These are phyloP conservation scores for Lochmaea capreae DNA, from an alignment of 2,888 invertebrate species.

Conservation along the genomic window DNA sequence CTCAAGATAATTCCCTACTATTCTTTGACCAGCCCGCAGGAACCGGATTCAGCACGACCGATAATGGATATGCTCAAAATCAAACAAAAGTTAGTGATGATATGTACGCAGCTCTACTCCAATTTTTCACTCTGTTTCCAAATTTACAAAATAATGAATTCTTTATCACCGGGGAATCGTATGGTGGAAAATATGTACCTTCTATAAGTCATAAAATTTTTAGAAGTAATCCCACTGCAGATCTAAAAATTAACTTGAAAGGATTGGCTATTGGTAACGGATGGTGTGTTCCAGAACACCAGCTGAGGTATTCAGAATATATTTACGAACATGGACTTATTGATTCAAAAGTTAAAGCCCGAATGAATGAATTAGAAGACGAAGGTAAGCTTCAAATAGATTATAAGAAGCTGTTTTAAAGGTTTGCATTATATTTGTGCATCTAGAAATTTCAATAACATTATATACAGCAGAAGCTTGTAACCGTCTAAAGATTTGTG, in stretches of 20 bases:
- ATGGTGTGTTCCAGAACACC: conserved; percentile 78
- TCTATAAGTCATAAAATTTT: conserved; percentile 70
- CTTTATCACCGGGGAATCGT: conserved; percentile 89
- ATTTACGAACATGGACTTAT: conserved; percentile 79
- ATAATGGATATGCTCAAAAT: conserved; percentile 79
- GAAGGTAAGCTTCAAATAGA: conserved; percentile 13
- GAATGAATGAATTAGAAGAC: conserved; percentile 60
- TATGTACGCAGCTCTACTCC: conserved; percentile 78
- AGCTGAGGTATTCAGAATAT: conserved; percentile 75
- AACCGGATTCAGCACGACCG: conserved; percentile 89
- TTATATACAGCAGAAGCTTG: no score
- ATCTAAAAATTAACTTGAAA: conserved; percentile 73
- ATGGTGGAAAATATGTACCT: conserved; percentile 83
- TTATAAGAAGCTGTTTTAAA: no score
- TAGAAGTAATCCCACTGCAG: conserved; percentile 5
- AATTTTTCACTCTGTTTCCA: conserved; percentile 85
- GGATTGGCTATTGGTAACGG: conserved; percentile 82
- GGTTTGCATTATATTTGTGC: background rate
- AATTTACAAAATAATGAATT: conserved; percentile 79
- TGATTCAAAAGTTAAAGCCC: conserved; percentile 67
- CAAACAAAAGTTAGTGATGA: conserved; percentile 83
- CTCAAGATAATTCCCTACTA: conserved; percentile 66
- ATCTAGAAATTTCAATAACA: no score
- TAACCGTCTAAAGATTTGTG: no score
- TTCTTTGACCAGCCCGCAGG: conserved; percentile 94